Percentiles rank a stretch among this genome's conserved stretches.
phyloP scores from a whole-genome alignment of 2,113 vertebrate species.

The Gymnocephalus cernua region DNA sequence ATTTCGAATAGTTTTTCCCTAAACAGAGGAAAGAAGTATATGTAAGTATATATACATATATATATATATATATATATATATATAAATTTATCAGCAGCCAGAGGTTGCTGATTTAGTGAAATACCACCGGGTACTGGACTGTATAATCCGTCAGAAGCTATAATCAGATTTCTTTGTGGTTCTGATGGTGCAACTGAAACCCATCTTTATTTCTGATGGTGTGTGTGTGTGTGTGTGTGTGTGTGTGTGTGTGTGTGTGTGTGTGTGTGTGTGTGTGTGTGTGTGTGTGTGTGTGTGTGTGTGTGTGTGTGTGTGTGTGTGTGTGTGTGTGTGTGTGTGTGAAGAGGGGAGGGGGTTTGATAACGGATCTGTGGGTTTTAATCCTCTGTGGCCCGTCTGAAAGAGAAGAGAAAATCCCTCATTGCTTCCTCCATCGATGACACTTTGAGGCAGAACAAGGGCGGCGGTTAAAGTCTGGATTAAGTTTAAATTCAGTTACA shows the following conservation, averaged over 20 bases:
- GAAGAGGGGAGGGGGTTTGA: not conserved
- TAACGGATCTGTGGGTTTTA: not conserved
- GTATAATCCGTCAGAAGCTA: constrained; percentile 89
- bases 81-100: constrained; percentile 79
- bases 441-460: not conserved
- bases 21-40: constrained; percentile 80
- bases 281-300: constrained; percentile 25
- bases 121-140: constrained; percentile 93
- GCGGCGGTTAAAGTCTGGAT: not conserved
- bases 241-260: constrained; percentile 4
- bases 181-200: constrained; percentile 69
- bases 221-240: constrained; percentile 15
- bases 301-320: constrained; percentile 29
- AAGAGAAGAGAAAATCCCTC: constrained; percentile 8
- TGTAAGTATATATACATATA: constrained; percentile 66
- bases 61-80: constrained; percentile 60
- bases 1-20: constrained; percentile 93
- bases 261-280: constrained; percentile 28
- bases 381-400: not conserved
- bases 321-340: constrained; percentile 27
- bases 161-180: constrained; percentile 89
- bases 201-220: constrained; percentile 21
- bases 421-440: not conserved
- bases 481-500: not conserved
- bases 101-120: constrained; percentile 89